These are phyloP conservation scores for Cyphomyrmex costatus DNA, from an alignment of 1,140 invertebrate genomes.

Conservation along the genomic window DNA sequence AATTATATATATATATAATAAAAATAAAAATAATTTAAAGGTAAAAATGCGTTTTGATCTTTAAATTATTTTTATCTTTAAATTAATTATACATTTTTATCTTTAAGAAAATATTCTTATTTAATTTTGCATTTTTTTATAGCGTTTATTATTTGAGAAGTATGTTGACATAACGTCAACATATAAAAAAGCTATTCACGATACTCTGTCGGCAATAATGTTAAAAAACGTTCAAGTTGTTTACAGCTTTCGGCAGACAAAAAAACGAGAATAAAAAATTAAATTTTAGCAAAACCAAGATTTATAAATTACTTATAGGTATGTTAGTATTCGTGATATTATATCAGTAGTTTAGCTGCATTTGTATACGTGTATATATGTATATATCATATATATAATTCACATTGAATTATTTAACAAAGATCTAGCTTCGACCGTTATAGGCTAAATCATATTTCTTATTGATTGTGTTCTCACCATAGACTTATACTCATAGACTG, in stretches of 20 bases:
- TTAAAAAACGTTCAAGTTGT: not conserved
- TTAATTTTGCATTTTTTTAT: not conserved
- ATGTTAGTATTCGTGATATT: not conserved
- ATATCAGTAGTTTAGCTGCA: too few relatives aligned
- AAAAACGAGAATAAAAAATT: constrained; percentile 3
- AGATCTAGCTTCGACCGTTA: too few relatives aligned
- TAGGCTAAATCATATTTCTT: too few relatives aligned
- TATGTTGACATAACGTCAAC: not conserved
- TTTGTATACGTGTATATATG: too few relatives aligned
- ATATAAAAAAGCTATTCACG: not conserved
- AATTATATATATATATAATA: too few relatives aligned
- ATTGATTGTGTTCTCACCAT: too few relatives aligned
- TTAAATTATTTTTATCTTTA: too few relatives aligned
- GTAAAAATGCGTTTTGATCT: too few relatives aligned
- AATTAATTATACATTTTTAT: not conserved
- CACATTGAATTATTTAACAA: too few relatives aligned
- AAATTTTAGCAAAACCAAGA: not conserved
- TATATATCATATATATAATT: too few relatives aligned
- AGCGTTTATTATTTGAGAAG: not conserved
- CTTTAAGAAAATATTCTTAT: not conserved
- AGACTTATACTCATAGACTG: too few relatives aligned
- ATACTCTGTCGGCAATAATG: not conserved
- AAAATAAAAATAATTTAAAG: too few relatives aligned
- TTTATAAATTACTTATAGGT: not conserved
- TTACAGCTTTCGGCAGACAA: not conserved